Base-by-base conservation (phyloP, 1,140 invertebrate species). In the Gonatopus flavifemur region DNA sequence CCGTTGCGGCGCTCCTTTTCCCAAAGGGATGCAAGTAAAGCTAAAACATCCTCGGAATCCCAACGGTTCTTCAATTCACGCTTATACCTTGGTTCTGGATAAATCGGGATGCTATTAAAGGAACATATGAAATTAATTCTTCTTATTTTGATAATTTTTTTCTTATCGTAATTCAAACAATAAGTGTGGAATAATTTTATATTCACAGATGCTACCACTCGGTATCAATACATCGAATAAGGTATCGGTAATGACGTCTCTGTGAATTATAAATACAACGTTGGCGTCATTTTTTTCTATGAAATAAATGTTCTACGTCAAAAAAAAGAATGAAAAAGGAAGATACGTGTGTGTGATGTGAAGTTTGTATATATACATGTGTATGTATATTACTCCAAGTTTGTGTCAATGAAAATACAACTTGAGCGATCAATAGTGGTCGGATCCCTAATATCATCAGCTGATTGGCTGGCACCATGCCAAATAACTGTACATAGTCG, bases 21-120 rank as follows among this genome's bases (percentile, higher is more conserved):
- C 68, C 66, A 74, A 2, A 76, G 48, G 1, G 70, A 62, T n/a
- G n/a, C n/a, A 3, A 78, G 53, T 0, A 78, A 52, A 9, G 71
- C 64, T 31, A 76, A 36, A 13, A 74, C 53, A 12, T 75, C 69
- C 20, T 77, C 69, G 6, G 74, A 72, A 36, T 78, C 72, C 9
- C 76, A 44, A 7, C 77, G 67, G 5, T 76, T 28, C 13, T 69
- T 54, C 12, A 62, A 51, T 36, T 74, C 74, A 1, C 76, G 67
- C 53, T 78, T 78, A 39, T 66, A 74, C 16, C 71, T 57, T 15
- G 64, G 57, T 19, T 74, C 70, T 30, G 64, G 62, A 21, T 72
- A 74, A 13, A 62, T 39, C 9, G 67, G 57, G 8, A 64, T 32
- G 36, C 67, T 70, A 50, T 13, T 48, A 49, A 32, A 31, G 8